These are phyloP conservation scores for Magallana angulata DNA, from an alignment of 1,140 invertebrate species.

Conservation along the genomic window DNA sequence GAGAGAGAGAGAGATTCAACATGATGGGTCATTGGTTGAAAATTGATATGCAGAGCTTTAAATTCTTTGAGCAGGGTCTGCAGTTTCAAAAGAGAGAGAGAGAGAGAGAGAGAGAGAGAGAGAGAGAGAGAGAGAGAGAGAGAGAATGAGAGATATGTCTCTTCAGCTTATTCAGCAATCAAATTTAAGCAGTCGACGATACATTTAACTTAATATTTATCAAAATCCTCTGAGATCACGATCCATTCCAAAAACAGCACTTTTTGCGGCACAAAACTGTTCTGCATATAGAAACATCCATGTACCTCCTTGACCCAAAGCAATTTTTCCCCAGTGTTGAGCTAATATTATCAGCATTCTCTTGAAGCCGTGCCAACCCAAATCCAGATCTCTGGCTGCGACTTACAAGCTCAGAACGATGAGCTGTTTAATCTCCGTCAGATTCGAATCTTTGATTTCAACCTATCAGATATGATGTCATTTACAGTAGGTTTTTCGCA, in stretches of 20 bases:
- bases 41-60: no score
- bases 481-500: conserved; percentile 3
- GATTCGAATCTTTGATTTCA: conserved; percentile 31
- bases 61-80: no score
- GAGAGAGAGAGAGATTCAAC: no score
- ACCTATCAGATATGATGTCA: conserved; percentile 12
- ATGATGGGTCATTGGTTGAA: no score
- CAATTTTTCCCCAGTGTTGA: conserved; percentile 22
- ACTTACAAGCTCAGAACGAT: neutral
- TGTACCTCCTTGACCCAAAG: conserved; percentile 6
- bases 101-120: no score
- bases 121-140: no score
- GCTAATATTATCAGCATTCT: conserved; percentile 22
- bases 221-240: neutral
- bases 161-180: no score
- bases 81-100: no score
- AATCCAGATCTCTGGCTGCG: neutral
- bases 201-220: no score
- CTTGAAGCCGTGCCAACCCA: conserved; percentile 5
- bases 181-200: no score
- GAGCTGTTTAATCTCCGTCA: neutral
- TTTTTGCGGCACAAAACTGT: neutral
- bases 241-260: neutral
- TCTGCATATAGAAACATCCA: neutral
- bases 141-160: no score